These are phyloP conservation scores for Campoplex capitator DNA, from an alignment of 2,888 invertebrate species.

Conservation along the genomic window DNA sequence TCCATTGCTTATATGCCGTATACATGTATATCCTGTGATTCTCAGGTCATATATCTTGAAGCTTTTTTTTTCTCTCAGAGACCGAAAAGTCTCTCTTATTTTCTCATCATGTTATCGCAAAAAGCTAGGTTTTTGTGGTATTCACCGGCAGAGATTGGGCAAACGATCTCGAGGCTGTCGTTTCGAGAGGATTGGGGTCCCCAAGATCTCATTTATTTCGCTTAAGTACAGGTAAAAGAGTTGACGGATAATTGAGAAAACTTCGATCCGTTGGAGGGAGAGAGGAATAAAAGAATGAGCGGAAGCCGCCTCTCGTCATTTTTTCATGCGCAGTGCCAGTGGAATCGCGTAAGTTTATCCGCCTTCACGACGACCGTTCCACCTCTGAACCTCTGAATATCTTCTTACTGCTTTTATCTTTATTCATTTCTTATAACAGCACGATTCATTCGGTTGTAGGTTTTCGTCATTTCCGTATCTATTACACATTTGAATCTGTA, in stretches of 20 bases:
- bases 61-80: slow-evolving; percentile 7
- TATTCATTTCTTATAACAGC: slow-evolving; percentile 12
- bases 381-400: background rate
- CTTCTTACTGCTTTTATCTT: background rate
- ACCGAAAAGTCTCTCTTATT: slow-evolving; percentile 51
- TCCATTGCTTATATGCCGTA: background rate
- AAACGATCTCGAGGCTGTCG: slow-evolving; percentile 42
- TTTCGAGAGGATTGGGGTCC: slow-evolving; percentile 11
- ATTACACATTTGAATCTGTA: no score
- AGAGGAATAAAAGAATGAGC: background rate
- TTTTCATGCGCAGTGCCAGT: slow-evolving; percentile 21
- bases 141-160: slow-evolving; percentile 10
- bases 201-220: slow-evolving; percentile 31
- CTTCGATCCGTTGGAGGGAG: slow-evolving; percentile 60
- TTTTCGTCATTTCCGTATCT: background rate
- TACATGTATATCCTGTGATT: background rate
- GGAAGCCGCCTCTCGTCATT: slow-evolving; percentile 2
- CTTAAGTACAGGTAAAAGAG: slow-evolving; percentile 46
- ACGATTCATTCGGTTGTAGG: background rate
- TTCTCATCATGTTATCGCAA: slow-evolving; percentile 46
- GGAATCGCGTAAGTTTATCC: background rate
- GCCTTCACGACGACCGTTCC: background rate
- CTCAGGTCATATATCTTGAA: slow-evolving; percentile 3
- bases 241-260: slow-evolving; percentile 72
- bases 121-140: slow-evolving; percentile 17